Evolutionary conservation across 2,113 vertebrate genomes (phyloP).

Genomic region (Thunnus maccoyii): DNA sequence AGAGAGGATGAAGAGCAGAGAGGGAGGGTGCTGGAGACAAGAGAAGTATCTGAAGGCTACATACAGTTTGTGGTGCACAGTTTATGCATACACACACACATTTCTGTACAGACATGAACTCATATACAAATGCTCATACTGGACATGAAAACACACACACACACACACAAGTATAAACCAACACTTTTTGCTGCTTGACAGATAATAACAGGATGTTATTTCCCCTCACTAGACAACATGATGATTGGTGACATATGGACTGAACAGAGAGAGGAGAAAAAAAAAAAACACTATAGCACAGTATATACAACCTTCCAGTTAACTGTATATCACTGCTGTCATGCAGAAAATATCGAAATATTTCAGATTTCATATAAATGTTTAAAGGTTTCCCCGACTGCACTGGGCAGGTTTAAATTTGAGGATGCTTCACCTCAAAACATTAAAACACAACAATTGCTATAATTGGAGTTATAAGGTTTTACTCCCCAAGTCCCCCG

Average conservation of each 20-base stretch:
- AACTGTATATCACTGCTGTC: conserved; percentile 9
- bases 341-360: background rate
- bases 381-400: conserved; percentile 3
- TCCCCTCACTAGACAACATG: conserved; percentile 16
- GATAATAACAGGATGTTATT: conserved; percentile 60
- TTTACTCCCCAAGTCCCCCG: conserved; percentile 4
- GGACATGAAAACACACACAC: conserved; percentile 3
- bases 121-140: background rate
- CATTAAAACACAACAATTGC: conserved; percentile 32
- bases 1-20: conserved; percentile 42
- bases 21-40: background rate
- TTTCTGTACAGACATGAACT: background rate
- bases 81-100: background rate
- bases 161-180: conserved; percentile 9
- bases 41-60: conserved; percentile 32
- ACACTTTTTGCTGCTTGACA: conserved; percentile 37
- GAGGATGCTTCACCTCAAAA: conserved; percentile 8
- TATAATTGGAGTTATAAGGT: conserved; percentile 38
- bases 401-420: background rate
- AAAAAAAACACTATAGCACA: conserved; percentile 1
- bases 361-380: background rate
- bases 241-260: conserved; percentile 64
- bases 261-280: conserved; percentile 23
- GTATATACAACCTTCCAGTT: background rate
- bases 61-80: conserved; percentile 19